These are phyloP conservation scores for Choloepus hoffmanni DNA, from an alignment of 2,113 vertebrate species.

Conservation along the genomic window DNA sequence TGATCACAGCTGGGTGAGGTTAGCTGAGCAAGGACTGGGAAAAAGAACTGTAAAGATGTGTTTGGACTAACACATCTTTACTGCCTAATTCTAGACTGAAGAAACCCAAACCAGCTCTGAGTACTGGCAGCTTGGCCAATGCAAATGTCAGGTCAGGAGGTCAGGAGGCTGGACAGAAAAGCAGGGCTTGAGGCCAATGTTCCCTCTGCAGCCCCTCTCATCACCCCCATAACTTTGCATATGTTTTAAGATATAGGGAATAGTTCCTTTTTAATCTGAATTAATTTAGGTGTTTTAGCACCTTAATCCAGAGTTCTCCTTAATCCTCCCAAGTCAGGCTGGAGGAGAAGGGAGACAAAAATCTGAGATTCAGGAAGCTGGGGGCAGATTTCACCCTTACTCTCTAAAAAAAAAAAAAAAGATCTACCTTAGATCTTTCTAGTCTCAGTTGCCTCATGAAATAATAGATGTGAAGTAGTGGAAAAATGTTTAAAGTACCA, in stretches of 20 bases:
- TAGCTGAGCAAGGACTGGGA: constrained; percentile 40
- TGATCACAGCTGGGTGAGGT: background rate
- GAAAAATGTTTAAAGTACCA: background rate
- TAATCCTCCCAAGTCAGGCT: background rate
- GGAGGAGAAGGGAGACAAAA: background rate
- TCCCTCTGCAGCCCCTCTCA: background rate
- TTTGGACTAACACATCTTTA: background rate
- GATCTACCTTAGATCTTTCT: background rate
- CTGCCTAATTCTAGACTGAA: background rate
- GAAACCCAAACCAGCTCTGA: background rate
- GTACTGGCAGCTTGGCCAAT: background rate
- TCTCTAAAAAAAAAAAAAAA: background rate
- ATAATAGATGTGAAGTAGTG: background rate
- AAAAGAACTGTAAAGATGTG: constrained; percentile 52
- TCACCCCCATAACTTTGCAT: background rate
- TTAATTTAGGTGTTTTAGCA: background rate
- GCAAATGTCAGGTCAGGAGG: background rate
- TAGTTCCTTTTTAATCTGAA: background rate
- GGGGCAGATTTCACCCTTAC: background rate
- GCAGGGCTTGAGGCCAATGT: background rate
- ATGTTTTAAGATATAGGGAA: background rate
- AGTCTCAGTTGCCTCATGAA: background rate
- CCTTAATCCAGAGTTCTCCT: background rate
- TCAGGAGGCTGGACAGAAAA: background rate
- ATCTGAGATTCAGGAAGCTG: background rate